Base-by-base conservation (phyloP, 2,797 vertebrate genomes). In the Thaleichthys pacificus region DNA sequence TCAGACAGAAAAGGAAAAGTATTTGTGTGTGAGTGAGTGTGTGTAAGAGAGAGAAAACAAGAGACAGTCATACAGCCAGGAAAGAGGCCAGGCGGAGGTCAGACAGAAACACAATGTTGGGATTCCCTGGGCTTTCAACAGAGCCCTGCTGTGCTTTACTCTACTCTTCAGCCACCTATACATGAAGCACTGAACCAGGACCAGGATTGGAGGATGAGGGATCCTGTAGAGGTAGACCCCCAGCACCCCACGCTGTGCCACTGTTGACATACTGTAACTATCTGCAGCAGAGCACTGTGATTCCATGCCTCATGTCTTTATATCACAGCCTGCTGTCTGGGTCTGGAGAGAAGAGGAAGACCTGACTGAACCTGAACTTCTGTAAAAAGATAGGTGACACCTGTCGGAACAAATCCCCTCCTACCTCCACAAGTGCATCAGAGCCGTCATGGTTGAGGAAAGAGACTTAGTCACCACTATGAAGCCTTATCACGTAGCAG, bases 21-120 rank as follows among this genome's bases (percentile, higher is more conserved):
- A 60, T 68, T 47, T 74, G 77, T 72, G 51, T 68, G 51, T 57
- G 66, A 11, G 66, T 68, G 51, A 21, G 67, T 35, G 67, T 58
- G 67, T 57, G 68, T 69, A 30, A 21, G 51, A n/a, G 51, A 56
- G 51, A n/a, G 51, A 17, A n/a, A 56, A 56, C 15, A n/a, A 56
- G 51, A 56, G 51, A 56, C 51, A 56, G 51, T 17, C 9, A 15
- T 24, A n/a, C 4, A 42, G 62, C 51, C 63, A 5, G 63, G 3
- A 62, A 21, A 21, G 65, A 66, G 65, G 65, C 63, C 54, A 57
- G 64, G 66, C 22, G 17, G 28, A 58, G 63, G 51, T 62, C 60
- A 32, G 69, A 42, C 54, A 26, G 49, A 65, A 62, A 66, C 30
- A 64, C 22, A 28, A 66, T 66, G 22, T 21, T 22, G n/a, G 42